A percentile compares a stretch with the other conserved stretches of the same genome.
Evolutionary conservation across 2,797 vertebrate species (phyloP).

Genomic region (Carcharodon carcharias): DNA sequence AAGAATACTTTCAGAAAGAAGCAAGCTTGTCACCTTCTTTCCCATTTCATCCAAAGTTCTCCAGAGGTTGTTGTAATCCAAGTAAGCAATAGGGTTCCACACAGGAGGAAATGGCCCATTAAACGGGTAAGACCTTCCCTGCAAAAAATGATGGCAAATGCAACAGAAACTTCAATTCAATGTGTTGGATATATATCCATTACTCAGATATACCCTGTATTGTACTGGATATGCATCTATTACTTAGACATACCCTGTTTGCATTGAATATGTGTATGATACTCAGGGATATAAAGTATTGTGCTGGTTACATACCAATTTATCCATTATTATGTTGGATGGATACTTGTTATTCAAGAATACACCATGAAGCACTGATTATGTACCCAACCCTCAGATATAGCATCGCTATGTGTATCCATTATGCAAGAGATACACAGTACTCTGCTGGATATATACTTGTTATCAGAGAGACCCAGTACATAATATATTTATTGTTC

Average conservation of each 20-base stretch:
- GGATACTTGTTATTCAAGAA: background rate
- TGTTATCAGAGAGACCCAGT: background rate
- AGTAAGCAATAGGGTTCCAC: constrained; percentile 64
- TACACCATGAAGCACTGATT: no score
- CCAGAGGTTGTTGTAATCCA: constrained; percentile 73
- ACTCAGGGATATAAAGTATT: background rate
- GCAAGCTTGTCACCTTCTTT: constrained; percentile 57
- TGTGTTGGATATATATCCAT: no score
- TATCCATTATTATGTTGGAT: background rate
- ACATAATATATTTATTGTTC: background rate
- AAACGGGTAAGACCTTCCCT: constrained; percentile 59
- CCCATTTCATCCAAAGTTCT: constrained; percentile 66
- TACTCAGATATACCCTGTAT: background rate
- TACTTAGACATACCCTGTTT: background rate
- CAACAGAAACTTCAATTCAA: background rate
- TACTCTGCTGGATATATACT: no score
- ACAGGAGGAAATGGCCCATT: constrained; percentile 54
- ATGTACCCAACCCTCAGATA: background rate
- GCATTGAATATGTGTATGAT: background rate
- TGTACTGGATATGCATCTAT: background rate
- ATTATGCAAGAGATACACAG: background rate
- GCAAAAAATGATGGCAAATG: constrained; percentile 41
- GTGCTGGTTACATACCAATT: background rate
- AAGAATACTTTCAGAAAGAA: background rate
- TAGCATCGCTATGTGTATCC: background rate